Evolutionary conservation across 2,888 invertebrate genomes (phyloP).

Genomic region (Muschampia plurimacula): DNA sequence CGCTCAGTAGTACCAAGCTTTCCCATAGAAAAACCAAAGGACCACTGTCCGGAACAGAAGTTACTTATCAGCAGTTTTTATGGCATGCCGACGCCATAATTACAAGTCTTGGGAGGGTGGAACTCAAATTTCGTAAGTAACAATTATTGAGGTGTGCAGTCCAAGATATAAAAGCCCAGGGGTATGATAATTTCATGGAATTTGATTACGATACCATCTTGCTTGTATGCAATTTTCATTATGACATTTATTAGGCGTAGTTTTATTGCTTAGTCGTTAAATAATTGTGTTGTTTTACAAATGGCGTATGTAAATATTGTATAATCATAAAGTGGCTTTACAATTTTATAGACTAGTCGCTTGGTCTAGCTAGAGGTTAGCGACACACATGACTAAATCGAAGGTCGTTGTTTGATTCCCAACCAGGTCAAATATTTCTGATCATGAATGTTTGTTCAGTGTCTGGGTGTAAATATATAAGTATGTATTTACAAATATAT

Average conservation of each 20-base stretch:
- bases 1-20: slow-evolving; percentile 52
- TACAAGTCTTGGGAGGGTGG: slow-evolving; percentile 33
- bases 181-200: slow-evolving; percentile 30
- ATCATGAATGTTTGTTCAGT: too few species aligned
- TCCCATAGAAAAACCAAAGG: slow-evolving; percentile 62
- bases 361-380: too few species aligned
- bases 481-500: too few species aligned
- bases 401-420: too few species aligned
- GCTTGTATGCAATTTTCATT: slow-evolving; percentile 19
- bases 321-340: too few species aligned
- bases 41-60: slow-evolving; percentile 60
- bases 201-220: slow-evolving; percentile 21
- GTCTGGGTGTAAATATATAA: too few species aligned
- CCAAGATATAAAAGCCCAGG: slow-evolving; percentile 17
- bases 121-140: slow-evolving; percentile 29
- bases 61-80: slow-evolving; percentile 68
- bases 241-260: not conserved
- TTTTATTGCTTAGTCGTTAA: not conserved
- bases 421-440: too few species aligned
- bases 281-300: not conserved
- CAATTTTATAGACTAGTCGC: too few species aligned
- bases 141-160: slow-evolving; percentile 32
- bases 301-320: not conserved
- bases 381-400: not conserved
- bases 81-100: slow-evolving; percentile 41